These are phyloP conservation scores for Tringa solitaria DNA, from an alignment of 2,113 vertebrate genomes.

Conservation along the genomic window DNA sequence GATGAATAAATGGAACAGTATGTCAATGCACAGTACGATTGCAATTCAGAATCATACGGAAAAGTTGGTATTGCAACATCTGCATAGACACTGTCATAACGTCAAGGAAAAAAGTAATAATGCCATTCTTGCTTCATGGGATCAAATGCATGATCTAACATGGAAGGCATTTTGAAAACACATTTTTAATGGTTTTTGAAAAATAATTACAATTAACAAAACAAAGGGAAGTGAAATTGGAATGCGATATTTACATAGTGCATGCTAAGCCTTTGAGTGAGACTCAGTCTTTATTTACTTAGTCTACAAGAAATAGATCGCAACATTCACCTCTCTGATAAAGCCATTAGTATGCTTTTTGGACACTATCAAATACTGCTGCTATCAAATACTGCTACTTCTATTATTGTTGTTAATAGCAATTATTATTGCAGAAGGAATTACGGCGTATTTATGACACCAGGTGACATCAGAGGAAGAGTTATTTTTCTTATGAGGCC, in stretches of 20 bases:
- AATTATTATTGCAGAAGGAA: conserved; percentile 14
- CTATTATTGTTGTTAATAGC: not conserved
- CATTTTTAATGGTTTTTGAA: not conserved
- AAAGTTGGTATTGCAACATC: conserved; percentile 69
- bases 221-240: not conserved
- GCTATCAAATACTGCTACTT: not conserved
- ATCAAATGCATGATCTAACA: not conserved
- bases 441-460: not conserved
- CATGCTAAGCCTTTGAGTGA: not conserved
- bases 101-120: conserved; percentile 51
- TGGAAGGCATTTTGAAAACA: not conserved
- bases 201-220: conserved; percentile 24
- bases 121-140: conserved; percentile 3
- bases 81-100: conserved; percentile 38
- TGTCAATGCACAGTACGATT: conserved; percentile 51
- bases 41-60: conserved; percentile 38
- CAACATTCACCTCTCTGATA: not conserved
- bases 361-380: not conserved
- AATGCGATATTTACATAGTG: not conserved
- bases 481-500: not conserved
- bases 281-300: conserved; percentile 30
- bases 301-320: not conserved
- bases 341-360: not conserved
- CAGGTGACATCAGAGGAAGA: not conserved
- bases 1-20: conserved; percentile 63